Conservation (phyloP, 2,113 vertebrate genomes). For the Mormyrus lacerda region DNA sequence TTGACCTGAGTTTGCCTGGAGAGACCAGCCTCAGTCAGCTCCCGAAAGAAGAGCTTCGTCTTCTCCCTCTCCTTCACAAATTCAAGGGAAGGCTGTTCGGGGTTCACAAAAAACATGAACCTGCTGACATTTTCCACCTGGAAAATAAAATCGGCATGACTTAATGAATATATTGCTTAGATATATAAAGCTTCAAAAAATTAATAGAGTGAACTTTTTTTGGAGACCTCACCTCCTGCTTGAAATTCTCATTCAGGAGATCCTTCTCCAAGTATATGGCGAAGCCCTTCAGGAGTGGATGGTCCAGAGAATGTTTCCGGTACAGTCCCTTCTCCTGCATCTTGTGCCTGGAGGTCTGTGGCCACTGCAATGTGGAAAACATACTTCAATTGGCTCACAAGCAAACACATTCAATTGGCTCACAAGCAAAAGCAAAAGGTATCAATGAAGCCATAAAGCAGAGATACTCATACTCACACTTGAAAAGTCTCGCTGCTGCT, state of each 20-base stretch:
- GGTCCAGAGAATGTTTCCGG: not conserved
- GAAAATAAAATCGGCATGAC: no score
- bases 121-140: not conserved
- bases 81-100: not conserved
- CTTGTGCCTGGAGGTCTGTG: not conserved
- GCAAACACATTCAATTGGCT: not conserved
- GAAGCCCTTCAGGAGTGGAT: not conserved
- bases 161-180: no score
- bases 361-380: not conserved
- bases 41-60: not conserved
- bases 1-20: not conserved
- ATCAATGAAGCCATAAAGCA: no score
- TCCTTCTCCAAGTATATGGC: not conserved
- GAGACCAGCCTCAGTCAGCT: not conserved
- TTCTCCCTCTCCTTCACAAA: not conserved
- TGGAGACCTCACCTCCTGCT: not conserved
- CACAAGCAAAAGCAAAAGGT: no score
- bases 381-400: not conserved
- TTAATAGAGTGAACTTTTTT: no score
- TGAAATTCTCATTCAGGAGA: not conserved
- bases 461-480: no score
- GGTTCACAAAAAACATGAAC: no score
- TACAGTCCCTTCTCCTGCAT: not conserved
- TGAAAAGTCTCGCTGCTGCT: no score
- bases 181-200: no score